These are phyloP conservation scores for Enteromius mattozi DNA, from an alignment of 2,797 vertebrate species.

Conservation along the genomic window DNA sequence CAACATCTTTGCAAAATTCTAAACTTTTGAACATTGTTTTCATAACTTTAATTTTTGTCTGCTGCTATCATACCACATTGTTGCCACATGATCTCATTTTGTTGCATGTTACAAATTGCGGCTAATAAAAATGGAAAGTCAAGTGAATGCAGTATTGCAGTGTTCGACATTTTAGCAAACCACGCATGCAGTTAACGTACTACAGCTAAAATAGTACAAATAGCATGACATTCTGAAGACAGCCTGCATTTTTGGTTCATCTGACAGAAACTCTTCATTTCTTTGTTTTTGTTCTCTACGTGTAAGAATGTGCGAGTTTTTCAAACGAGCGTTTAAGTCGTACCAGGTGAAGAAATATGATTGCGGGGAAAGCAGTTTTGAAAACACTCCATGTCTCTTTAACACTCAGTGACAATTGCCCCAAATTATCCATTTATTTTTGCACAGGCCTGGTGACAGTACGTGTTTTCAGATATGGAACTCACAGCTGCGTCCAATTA, in stretches of 20 bases:
- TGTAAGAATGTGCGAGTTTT: slow-evolving; percentile 54
- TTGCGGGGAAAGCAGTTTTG: slow-evolving; percentile 58
- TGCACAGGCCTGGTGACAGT: slow-evolving; percentile 82
- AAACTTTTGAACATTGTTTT: not conserved
- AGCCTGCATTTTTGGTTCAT: slow-evolving; percentile 10
- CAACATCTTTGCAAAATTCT: not conserved
- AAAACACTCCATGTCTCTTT: slow-evolving; percentile 68
- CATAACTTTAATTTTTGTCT: not conserved
- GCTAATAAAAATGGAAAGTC: not conserved
- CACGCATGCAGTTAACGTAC: not conserved
- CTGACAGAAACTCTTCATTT: slow-evolving; percentile 26
- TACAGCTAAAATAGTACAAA: not conserved
- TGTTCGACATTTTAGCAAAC: not conserved
- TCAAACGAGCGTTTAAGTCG: slow-evolving; percentile 58
- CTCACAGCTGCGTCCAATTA: slow-evolving; percentile 85
- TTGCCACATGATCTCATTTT: not conserved
- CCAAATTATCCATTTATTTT: slow-evolving; percentile 84
- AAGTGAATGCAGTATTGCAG: not conserved
- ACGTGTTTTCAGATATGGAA: slow-evolving; percentile 81
- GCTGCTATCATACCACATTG: too few relatives aligned
- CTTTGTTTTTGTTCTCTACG: slow-evolving; percentile 46
- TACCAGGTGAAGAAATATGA: slow-evolving; percentile 66
- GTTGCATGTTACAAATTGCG: not conserved
- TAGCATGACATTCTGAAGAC: not conserved
- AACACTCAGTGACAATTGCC: slow-evolving; percentile 78